A percentile compares a stretch with the other conserved stretches of the same genome.
Conservation (phyloP, 2,797 vertebrate species). For the Lacerta bilineata region DNA sequence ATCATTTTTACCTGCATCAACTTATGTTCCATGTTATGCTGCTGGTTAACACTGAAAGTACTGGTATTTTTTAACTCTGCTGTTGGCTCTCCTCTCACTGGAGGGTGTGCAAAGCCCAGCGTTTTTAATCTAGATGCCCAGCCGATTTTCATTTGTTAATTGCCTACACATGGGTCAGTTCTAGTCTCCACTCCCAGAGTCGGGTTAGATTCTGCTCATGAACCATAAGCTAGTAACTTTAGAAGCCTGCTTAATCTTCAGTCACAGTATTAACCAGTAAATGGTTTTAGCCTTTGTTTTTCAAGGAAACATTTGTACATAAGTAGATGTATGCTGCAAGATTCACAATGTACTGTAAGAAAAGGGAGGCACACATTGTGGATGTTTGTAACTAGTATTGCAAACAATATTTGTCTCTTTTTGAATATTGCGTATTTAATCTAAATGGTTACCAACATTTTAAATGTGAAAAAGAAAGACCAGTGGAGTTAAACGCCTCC, state of each 20-base stretch:
- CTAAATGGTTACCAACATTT: slow-evolving; percentile 65
- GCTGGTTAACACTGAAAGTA: no score
- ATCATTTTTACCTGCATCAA: no score
- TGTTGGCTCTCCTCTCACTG: no score
- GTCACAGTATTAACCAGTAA: not conserved
- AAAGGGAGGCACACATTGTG: slow-evolving; percentile 34
- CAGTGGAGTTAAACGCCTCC: slow-evolving; percentile 68
- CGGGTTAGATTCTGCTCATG: not conserved
- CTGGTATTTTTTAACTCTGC: no score
- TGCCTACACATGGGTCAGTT: not conserved
- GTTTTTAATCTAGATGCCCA: not conserved
- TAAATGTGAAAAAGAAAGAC: slow-evolving; percentile 66
- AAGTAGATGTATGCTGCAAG: not conserved
- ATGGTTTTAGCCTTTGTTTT: slow-evolving; percentile 1
- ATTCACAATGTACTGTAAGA: not conserved
- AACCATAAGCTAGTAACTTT: not conserved
- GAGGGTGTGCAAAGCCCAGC: not conserved
- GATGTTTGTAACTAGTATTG: slow-evolving; percentile 66
- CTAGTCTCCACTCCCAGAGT: not conserved
- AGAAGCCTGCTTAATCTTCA: not conserved
- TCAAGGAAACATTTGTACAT: not conserved
- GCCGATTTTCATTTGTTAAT: not conserved
- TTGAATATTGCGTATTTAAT: slow-evolving; percentile 60
- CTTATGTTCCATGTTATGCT: no score
- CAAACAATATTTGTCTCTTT: slow-evolving; percentile 63